Base-by-base conservation (phyloP, 2,113 vertebrate genomes). In the Platichthys flesus region DNA sequence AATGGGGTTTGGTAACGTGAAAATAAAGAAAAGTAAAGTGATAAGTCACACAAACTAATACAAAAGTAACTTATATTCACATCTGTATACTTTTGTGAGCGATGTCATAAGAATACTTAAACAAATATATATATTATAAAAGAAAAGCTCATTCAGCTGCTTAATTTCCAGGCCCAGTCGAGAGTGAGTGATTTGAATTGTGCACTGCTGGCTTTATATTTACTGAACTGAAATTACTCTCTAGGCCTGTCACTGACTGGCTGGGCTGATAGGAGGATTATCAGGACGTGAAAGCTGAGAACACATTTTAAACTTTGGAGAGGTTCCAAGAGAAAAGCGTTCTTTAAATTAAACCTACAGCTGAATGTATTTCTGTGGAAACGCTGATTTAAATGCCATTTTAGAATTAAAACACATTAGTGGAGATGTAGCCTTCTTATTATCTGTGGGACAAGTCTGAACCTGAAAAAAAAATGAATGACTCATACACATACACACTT, bases 151-250 rank as follows among this genome's bases (percentile, higher is more conserved):
- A 37, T 54, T 52, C 15, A 26, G 40, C 60, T 37, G 7, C 21
- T 68, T 42, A 23, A 55, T 42, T 57, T 56, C 56, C 51, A 18
- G 51, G 23, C 35, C 67, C 15, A 12, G 52, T 18, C 13, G 23
- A 21, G 12, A 35, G 31, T 72, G 28, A 14, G 28, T 54, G 51
- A 54, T 54, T 54, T 58, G 35, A 70, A 64, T 35, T 26, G 13
- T 56, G 47, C 57, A 20, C 40, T 15, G 40, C 51, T 42, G 57
- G 37, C 37, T 64, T 67, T 56, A 68, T 35, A 65, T 71, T 71
- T n/a, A 61, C 35, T 45, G 14, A 31, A 70, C 49, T 49, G n/a
- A 71, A 65, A 71, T 52, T 24, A 21, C 4, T 49, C 51, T 61
- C 13, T 20, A 23, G 42, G 42, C 28, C 31, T 26, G 14, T 45